Percentiles rank a stretch among this genome's conserved stretches.
These are phyloP conservation scores for Drosophila picticornis DNA, from an alignment of 2,888 invertebrate genomes.

Conservation along the genomic window DNA sequence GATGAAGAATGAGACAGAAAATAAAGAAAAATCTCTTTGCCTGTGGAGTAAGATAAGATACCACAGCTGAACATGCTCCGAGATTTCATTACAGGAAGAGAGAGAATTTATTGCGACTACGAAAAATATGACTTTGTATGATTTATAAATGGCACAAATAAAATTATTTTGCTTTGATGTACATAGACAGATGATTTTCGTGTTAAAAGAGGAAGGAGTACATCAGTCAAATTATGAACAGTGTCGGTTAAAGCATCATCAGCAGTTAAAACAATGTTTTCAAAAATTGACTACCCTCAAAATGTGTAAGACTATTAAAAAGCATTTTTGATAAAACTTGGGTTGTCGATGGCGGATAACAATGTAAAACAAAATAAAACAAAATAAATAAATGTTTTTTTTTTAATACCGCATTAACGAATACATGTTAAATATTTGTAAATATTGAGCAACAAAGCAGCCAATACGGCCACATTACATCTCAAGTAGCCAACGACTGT, in stretches of 20 bases:
- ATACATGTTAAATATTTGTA: not conserved
- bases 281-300: not conserved
- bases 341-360: not conserved
- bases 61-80: not conserved
- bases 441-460: not conserved
- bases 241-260: not conserved
- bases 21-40: not conserved
- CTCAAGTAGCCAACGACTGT: not conserved
- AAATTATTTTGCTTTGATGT: not conserved
- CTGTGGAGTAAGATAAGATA: not conserved
- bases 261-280: not conserved
- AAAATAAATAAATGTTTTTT: not conserved
- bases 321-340: not conserved
- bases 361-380: not conserved
- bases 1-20: not conserved
- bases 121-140: not conserved
- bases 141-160: not conserved
- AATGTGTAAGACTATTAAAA: too few relatives aligned
- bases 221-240: too few relatives aligned
- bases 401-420: not conserved
- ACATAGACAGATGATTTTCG: not conserved
- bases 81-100: not conserved
- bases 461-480: too few relatives aligned
- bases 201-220: not conserved
- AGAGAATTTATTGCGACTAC: not conserved